A percentile compares a stretch with the other conserved stretches of the same genome.
Evolutionary conservation across 2,888 invertebrate species (phyloP).

Genomic region (Dusona sp.): DNA sequence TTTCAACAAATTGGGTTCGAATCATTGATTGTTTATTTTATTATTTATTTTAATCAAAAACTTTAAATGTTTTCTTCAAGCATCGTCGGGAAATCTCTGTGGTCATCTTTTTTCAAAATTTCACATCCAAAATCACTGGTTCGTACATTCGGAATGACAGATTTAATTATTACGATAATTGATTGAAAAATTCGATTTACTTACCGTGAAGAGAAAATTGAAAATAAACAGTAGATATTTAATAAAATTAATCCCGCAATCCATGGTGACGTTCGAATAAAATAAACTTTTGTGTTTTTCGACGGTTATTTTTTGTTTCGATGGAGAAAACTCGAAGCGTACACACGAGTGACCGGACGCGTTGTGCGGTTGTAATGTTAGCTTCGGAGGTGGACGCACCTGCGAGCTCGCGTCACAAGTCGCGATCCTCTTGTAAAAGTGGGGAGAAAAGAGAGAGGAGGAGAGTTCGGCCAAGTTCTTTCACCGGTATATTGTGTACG

Average conservation of each 20-base stretch:
- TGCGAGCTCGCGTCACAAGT: conserved; percentile 11
- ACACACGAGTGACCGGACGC: conserved; percentile 36
- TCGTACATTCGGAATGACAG: neutral
- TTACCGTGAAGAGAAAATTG: conserved; percentile 92
- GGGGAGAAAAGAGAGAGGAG: neutral
- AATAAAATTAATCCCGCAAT: conserved; percentile 90
- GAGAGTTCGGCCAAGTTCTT: conserved; percentile 15
- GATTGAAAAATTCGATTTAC: conserved; percentile 81
- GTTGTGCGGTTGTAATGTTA: conserved; percentile 47
- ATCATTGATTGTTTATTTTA: neutral
- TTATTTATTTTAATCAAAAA: neutral
- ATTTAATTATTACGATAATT: neutral
- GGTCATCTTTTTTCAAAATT: neutral
- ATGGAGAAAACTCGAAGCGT: conserved; percentile 7
- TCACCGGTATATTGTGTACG: conserved; percentile 1
- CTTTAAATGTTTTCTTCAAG: neutral
- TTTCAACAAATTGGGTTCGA: neutral
- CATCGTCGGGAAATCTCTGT: neutral
- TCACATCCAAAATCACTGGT: neutral
- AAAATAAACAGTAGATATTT: conserved; percentile 94
- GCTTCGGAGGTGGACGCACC: conserved; percentile 32
- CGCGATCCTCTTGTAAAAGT: conserved; percentile 7
- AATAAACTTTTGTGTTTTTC: conserved; percentile 14
- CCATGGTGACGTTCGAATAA: conserved; percentile 70
- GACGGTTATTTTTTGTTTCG: neutral